A percentile compares a stretch with the other conserved stretches of the same genome.
Evolutionary conservation across 2,888 invertebrate genomes (phyloP).

Genomic region (Dryococelus australis): DNA sequence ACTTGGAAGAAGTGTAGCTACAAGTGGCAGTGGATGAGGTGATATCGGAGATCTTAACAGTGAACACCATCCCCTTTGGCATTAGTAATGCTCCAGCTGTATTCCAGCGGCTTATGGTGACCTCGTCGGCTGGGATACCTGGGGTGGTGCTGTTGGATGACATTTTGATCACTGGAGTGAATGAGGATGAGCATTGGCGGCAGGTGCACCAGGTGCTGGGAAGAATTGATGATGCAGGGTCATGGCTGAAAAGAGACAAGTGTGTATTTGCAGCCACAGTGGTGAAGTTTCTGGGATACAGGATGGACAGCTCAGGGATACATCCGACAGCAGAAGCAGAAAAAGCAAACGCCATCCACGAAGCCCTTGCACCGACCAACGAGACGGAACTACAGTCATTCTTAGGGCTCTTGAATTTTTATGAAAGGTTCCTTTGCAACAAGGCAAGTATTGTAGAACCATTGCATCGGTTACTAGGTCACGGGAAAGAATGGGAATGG

Average conservation of each 20-base stretch:
- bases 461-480: neutral
- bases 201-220: neutral
- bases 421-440: neutral
- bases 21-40: neutral
- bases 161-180: neutral
- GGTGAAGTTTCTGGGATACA: neutral
- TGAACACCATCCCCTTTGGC: neutral
- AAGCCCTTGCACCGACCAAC: neutral
- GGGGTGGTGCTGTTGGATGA: neutral
- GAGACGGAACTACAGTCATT: neutral
- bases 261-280: neutral
- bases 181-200: neutral
- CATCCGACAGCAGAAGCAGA: neutral
- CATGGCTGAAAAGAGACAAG: neutral
- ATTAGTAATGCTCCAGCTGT: neutral
- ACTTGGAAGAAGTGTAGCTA: no score
- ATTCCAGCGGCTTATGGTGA: no score
- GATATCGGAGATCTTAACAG: neutral
- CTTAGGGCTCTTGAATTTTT: no score
- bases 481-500: neutral
- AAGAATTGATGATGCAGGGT: neutral
- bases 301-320: neutral
- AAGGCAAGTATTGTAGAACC: neutral
- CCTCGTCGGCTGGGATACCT: neutral
- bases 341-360: neutral